These are phyloP conservation scores for Heterotilapia buettikoferi DNA, from an alignment of 2,113 vertebrate species.

Conservation along the genomic window DNA sequence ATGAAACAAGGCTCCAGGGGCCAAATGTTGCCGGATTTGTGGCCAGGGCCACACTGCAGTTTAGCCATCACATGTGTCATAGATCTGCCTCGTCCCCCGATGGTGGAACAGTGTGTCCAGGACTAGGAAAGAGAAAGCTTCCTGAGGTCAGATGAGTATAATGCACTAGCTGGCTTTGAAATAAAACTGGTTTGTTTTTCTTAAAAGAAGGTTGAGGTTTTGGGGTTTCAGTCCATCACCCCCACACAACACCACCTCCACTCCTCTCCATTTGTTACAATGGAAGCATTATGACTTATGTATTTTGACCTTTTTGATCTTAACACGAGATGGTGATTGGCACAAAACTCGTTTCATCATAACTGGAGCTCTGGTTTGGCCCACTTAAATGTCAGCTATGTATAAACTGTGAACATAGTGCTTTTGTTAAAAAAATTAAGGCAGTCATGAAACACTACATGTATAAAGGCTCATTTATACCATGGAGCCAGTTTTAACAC, in stretches of 20 bases:
- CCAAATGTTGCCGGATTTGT: constrained; percentile 37
- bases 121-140: constrained; percentile 45
- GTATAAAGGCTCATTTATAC: background rate
- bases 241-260: constrained; percentile 58
- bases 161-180: constrained; percentile 52
- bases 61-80: constrained; percentile 42
- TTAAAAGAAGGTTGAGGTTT: constrained; percentile 67
- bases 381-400: constrained; percentile 45
- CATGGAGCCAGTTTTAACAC: background rate
- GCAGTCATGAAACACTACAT: background rate
- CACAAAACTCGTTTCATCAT: constrained; percentile 49
- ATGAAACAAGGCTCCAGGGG: constrained; percentile 39
- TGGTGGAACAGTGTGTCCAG: constrained; percentile 51
- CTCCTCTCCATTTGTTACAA: constrained; percentile 52
- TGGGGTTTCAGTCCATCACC: constrained; percentile 53
- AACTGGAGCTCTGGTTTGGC: constrained; percentile 38
- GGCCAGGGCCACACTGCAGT: constrained; percentile 48
- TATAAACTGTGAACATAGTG: constrained; percentile 13
- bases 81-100: constrained; percentile 30
- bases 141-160: constrained; percentile 65
- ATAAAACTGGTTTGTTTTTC: constrained; percentile 69
- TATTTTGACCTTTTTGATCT: constrained; percentile 55
- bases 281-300: constrained; percentile 42
- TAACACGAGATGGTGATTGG: constrained; percentile 53
- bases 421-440: background rate